Percentiles rank a stretch among this genome's conserved stretches.
Evolutionary conservation across 2,797 vertebrate genomes (phyloP).

Genomic region (Gorsachius magnificus): DNA sequence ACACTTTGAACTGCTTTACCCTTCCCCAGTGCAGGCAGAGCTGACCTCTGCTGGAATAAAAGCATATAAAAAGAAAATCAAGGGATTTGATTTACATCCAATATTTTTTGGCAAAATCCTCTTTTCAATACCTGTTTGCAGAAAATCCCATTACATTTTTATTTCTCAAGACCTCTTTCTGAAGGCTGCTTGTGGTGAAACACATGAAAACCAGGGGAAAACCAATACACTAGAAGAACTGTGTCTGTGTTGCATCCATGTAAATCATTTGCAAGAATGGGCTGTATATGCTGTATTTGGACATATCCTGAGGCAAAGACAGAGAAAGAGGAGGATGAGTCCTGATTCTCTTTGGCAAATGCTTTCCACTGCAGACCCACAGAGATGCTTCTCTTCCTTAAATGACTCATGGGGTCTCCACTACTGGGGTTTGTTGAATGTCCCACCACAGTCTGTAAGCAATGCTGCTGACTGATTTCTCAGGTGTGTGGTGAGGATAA

Average conservation of each 20-base stretch:
- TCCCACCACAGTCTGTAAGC: neutral
- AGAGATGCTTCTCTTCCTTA: neutral
- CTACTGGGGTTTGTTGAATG: neutral
- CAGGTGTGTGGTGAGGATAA: neutral
- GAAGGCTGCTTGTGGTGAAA: neutral
- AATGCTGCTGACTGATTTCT: neutral
- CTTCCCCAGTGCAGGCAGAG: neutral
- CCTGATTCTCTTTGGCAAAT: neutral
- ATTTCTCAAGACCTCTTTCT: neutral
- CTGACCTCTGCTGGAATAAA: conserved; percentile 9
- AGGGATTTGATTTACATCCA: neutral
- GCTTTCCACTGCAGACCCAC: neutral
- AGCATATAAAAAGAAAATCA: neutral
- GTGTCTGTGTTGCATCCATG: neutral
- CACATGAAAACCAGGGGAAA: neutral
- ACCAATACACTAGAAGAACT: fast-evolving
- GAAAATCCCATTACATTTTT: neutral
- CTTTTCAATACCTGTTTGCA: neutral
- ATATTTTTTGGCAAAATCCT: neutral
- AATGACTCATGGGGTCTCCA: neutral
- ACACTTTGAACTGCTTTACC: neutral
- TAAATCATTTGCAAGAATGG: neutral
- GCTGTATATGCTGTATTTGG: neutral
- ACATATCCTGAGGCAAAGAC: neutral
- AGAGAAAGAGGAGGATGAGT: neutral